These are phyloP conservation scores for Oligia latruncula DNA, from an alignment of 2,888 invertebrate species.

Conservation along the genomic window DNA sequence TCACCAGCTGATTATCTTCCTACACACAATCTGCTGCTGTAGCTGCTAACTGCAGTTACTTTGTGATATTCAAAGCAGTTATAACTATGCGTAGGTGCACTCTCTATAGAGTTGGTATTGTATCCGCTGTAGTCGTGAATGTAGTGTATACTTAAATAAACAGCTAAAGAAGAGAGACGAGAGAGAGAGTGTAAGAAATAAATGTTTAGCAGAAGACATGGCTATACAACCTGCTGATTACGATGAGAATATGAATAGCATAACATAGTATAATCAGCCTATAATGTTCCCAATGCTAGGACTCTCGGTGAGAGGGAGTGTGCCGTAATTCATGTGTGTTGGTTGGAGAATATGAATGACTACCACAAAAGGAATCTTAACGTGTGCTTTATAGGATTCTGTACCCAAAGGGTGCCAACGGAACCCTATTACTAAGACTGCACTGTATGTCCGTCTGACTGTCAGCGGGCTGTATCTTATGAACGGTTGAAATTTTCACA, in stretches of 20 bases:
- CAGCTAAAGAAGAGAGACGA: not conserved
- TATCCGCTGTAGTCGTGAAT: not conserved
- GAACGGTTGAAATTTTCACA: too few relatives aligned
- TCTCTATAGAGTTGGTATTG: not conserved
- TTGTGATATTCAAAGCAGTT: not conserved
- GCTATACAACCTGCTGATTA: not conserved
- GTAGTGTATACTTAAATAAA: not conserved
- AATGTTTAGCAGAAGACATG: not conserved
- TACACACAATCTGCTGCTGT: conserved; percentile 25
- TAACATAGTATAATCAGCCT: too few relatives aligned
- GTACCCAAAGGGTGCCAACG: too few relatives aligned
- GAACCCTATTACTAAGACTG: too few relatives aligned
- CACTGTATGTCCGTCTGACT: too few relatives aligned
- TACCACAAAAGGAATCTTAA: too few relatives aligned
- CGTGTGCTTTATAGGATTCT: too few relatives aligned
- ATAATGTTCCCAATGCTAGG: too few relatives aligned
- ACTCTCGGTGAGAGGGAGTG: too few relatives aligned
- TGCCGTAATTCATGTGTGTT: too few relatives aligned
- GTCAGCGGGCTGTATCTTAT: too few relatives aligned
- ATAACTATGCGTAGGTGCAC: not conserved
- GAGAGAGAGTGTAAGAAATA: not conserved
- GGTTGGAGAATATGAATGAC: too few relatives aligned
- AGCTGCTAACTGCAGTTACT: conserved; percentile 9
- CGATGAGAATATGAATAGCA: not conserved
- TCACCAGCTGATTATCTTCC: conserved; percentile 34